Conservation (phyloP, 2,888 invertebrate species). For the Sesamia inferens region DNA sequence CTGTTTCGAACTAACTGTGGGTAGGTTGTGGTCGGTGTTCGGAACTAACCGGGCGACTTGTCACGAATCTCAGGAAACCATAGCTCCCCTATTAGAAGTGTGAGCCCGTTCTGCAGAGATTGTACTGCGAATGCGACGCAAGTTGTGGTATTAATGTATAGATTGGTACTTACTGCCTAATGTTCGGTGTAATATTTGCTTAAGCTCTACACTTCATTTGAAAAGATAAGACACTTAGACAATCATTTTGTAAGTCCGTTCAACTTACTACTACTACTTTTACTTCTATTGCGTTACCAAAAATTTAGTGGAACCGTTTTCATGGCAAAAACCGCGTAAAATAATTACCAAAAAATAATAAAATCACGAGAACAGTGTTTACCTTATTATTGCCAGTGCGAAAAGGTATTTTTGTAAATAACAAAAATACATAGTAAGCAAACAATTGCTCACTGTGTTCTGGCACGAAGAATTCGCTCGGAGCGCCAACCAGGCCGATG, state of each 20-base stretch:
- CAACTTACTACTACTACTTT: no score
- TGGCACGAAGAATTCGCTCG: constrained; percentile 17
- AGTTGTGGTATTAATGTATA: not conserved
- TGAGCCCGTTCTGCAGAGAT: constrained; percentile 1
- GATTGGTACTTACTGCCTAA: not conserved
- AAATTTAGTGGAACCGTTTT: no score
- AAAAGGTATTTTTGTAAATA: constrained; percentile 22
- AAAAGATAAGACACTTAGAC: no score
- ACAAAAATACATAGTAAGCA: constrained; percentile 5
- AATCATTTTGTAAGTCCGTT: no score
- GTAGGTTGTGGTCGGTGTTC: not conserved
- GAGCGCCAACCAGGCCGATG: constrained; percentile 40
- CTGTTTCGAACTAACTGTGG: not conserved
- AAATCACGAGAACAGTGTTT: constrained; percentile 10
- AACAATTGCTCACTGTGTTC: constrained; percentile 29
- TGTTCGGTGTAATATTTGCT: not conserved
- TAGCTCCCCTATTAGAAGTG: constrained; percentile 1
- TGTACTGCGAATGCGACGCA: not conserved
- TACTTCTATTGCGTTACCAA: no score
- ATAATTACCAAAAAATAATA: constrained; percentile 6
- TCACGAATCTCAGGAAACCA: constrained; percentile 2
- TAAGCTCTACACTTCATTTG: not conserved
- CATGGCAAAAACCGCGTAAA: not conserved
- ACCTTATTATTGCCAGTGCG: not conserved
- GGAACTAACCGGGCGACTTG: constrained; percentile 5